phyloP scores from a whole-genome alignment of 1,140 invertebrate genomes.

The Chrysopa pallens region DNA sequence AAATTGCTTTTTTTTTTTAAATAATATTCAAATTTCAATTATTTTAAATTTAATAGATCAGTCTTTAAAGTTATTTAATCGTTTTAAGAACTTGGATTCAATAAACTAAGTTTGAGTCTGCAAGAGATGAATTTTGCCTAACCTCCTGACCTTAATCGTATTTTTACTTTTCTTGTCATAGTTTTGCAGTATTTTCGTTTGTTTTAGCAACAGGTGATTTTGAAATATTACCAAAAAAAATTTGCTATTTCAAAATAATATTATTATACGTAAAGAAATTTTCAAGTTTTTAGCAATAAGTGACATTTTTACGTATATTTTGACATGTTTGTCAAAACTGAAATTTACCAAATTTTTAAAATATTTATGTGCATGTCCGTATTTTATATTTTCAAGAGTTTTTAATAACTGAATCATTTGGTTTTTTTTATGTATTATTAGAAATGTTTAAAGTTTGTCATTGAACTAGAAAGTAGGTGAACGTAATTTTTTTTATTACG shows the following conservation, averaged over 20 bases:
- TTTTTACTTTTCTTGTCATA: not conserved
- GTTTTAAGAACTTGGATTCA: not conserved
- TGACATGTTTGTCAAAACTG: not conserved
- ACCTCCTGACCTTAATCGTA: not conserved
- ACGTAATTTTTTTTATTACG: too few relatives aligned
- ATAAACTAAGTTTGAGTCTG: too few relatives aligned
- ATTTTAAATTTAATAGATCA: constrained; percentile 2
- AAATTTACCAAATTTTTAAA: not conserved
- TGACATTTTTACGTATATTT: too few relatives aligned
- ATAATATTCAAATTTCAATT: not conserved
- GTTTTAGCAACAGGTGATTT: not conserved
- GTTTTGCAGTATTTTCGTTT: not conserved
- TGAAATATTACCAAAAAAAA: not conserved
- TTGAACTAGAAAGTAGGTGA: too few relatives aligned
- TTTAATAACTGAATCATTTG: too few relatives aligned
- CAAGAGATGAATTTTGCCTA: constrained; percentile 2
- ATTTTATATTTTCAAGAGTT: too few relatives aligned
- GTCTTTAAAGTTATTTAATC: not conserved
- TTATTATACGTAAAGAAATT: not conserved
- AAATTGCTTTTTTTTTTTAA: not conserved
- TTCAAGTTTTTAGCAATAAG: too few relatives aligned
- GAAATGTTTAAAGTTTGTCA: too few relatives aligned
- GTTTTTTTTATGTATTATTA: too few relatives aligned
- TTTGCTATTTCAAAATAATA: not conserved
- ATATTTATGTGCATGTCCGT: too few relatives aligned